Evolutionary conservation across 2,113 vertebrate genomes (phyloP).

Genomic region (Balaenoptera acutorostrata): DNA sequence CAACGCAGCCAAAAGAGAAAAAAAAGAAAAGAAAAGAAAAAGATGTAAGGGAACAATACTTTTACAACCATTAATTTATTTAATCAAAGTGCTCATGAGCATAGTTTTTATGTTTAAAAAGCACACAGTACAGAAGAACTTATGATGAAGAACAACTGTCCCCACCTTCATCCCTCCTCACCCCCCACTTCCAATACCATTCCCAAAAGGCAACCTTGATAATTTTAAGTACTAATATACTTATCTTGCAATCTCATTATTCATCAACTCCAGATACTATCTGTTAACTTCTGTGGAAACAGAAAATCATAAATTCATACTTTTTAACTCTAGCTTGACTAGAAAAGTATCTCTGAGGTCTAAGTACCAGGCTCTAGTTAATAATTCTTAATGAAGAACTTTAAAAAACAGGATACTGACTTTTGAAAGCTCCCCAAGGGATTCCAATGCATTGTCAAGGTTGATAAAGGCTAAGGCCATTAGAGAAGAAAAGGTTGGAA

Average conservation of each 20-base stretch:
- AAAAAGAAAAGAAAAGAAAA: not conserved
- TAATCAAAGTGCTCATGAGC: not conserved
- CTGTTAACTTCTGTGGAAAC: not conserved
- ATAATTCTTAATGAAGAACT: not conserved
- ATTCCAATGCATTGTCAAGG: not conserved
- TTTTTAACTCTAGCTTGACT: not conserved
- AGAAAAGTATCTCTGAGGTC: not conserved
- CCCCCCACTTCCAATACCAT: not conserved
- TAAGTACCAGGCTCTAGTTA: not conserved
- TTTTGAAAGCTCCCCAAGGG: not conserved
- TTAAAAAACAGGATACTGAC: not conserved
- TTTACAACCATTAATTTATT: not conserved
- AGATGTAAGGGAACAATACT: not conserved
- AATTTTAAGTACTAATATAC: not conserved
- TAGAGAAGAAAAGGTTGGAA: not conserved
- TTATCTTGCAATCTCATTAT: not conserved
- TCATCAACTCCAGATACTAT: not conserved
- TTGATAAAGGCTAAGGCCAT: not conserved
- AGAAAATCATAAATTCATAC: not conserved
- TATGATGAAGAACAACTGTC: not conserved
- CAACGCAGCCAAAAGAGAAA: too few species aligned
- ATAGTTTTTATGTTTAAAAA: slow-evolving; percentile 10
- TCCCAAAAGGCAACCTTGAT: not conserved
- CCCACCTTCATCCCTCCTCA: not conserved
- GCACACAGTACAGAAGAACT: not conserved